Evolutionary conservation across 2,797 vertebrate genomes (phyloP), one percentile per base, ranked within the genome.

Genomic region (Eulemur rubriventer): DNA sequence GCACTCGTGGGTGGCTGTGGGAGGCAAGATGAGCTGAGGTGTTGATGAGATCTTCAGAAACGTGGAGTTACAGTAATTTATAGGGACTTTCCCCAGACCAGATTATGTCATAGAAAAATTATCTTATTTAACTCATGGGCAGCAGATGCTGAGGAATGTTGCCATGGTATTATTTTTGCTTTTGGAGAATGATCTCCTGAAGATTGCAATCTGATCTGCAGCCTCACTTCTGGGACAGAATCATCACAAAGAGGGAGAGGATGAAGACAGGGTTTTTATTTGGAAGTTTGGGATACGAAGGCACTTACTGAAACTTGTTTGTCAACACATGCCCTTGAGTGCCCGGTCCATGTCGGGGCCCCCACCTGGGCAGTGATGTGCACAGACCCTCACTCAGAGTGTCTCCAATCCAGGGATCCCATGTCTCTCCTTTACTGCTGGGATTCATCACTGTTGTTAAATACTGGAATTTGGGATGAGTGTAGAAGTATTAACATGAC

Each of bases 81-180:
- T 73, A 95, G 96, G 91, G 94, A 95, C 46, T 89, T 82, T 92
- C 75, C 72, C 85, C 59, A 72, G 89, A 91, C 63, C 48, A 90
- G 50, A 70, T 94, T 65, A 73, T 46, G 11, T 89, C 96, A 96
- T n/a, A 96, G 72, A 41, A 89, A 97, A 90, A 75, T 57, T 72
- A 38, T 72, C 65, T 94, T 63, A 50, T 81, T 96, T 92, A 88
- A 92, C 33, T 96, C 75, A 67, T 5, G 48, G 75, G 79, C 70
- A 92, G 75, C 86, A 88, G 82, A 88, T 83, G 28, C 61, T 80
- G 24, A 80, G 59, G 43, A 78, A 81, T 22, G 8, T 96, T 93
- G 26, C 79, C 87, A 89, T 75, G 79, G 94, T 33, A 48, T 96
- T 61, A 43, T 83, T 92, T 92, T 88, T 73, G 26, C 63, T 72